A percentile compares a stretch with the other conserved stretches of the same genome.
phyloP scores from a whole-genome alignment of 2,888 invertebrate genomes.

The Orchestes rusci region DNA sequence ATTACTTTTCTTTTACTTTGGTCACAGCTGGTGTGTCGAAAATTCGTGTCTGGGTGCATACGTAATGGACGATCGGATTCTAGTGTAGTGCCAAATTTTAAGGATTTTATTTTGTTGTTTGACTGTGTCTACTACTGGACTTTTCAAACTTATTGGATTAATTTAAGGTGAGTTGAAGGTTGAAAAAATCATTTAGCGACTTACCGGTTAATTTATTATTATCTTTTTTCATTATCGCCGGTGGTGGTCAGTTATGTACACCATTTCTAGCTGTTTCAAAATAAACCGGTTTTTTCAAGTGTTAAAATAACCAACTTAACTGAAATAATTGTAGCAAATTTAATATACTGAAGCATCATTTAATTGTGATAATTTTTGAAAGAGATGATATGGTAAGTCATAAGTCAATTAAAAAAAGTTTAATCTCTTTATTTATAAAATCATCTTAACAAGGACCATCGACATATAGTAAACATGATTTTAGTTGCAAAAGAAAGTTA shows the following conservation, averaged over 20 bases:
- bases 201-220: not conserved
- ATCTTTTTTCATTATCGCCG: conserved; percentile 17
- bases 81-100: conserved; percentile 24
- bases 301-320: conserved; percentile 12
- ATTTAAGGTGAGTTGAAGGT: conserved; percentile 16
- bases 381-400: no score
- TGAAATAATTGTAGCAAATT: conserved; percentile 13
- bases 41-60: conserved; percentile 23
- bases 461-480: no score
- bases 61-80: conserved; percentile 28
- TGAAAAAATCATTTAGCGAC: no score
- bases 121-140: conserved; percentile 15
- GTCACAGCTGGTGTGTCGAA: conserved; percentile 23
- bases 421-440: no score
- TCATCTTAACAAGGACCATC: no score
- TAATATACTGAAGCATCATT: no score
- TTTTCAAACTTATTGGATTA: conserved; percentile 18
- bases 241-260: conserved; percentile 15
- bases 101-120: conserved; percentile 24
- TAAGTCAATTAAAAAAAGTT: no score
- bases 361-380: no score
- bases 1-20: conserved; percentile 41
- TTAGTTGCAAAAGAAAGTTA: no score
- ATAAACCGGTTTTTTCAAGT: conserved; percentile 17
- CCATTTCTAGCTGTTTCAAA: conserved; percentile 9